phyloP scores from a whole-genome alignment of 2,797 vertebrate genomes.

The Taenioides sp. region DNA sequence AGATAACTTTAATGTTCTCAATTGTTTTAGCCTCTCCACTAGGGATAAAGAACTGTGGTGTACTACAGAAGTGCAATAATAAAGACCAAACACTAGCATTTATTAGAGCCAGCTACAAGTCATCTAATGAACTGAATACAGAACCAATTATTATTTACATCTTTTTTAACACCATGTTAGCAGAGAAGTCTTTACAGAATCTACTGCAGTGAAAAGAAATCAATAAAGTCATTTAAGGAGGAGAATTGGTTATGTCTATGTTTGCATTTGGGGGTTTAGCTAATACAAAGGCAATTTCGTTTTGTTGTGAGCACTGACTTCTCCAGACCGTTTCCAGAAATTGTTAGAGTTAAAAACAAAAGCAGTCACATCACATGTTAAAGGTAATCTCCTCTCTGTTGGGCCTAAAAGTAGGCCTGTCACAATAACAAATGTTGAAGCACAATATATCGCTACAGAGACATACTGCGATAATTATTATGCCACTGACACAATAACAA shows the following conservation, averaged over 20 bases:
- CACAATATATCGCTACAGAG: too few relatives aligned
- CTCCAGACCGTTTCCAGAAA: neutral
- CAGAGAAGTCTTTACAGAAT: neutral
- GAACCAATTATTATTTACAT: neutral
- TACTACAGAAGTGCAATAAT: neutral
- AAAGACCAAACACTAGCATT: neutral
- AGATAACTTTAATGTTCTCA: conserved; percentile 23
- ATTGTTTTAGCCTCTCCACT: conserved; percentile 1
- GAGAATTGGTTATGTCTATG: neutral
- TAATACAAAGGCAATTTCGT: neutral
- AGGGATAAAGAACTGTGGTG: conserved; percentile 9
- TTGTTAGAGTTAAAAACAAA: neutral
- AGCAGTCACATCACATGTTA: too few relatives aligned
- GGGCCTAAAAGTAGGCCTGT: too few relatives aligned
- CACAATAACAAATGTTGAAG: too few relatives aligned
- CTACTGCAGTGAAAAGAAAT: neutral
- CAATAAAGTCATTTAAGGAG: neutral
- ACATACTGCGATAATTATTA: too few relatives aligned
- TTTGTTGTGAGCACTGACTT: neutral
- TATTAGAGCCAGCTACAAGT: neutral
- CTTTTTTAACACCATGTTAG: neutral
- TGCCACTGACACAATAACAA: too few relatives aligned
- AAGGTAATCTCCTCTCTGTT: too few relatives aligned
- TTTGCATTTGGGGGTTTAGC: neutral
- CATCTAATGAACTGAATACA: neutral